Base-by-base conservation (phyloP, 2,113 vertebrate genomes). In the Onychostoma macrolepis region DNA sequence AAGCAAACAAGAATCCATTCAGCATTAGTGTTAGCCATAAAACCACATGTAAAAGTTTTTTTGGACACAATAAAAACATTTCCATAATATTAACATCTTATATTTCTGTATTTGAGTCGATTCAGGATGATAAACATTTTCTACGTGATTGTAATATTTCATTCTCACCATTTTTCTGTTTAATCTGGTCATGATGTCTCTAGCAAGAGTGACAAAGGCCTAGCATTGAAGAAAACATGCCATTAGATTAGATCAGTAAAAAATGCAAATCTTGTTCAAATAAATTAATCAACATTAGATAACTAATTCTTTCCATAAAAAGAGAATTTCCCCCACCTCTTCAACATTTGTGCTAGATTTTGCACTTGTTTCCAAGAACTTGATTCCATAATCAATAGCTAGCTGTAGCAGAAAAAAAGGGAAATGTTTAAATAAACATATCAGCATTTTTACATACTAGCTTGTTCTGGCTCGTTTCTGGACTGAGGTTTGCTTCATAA, bases 321-420 rank as follows among this genome's bases (percentile, higher is more conserved):
- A 36, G 1, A 58, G 2, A 13, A n/a, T 53, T 41, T 41, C 12
- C 7, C 96, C n/a, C 94, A 99, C 98, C 97, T 99, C 98, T 94
- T 99, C 97, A 82, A 99, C 98, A 84, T 99, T 99, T 92, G 97
- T 94, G 93, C 98, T 96, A 84, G 98, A 97, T 94, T 99, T 99
- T 88, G 98, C 98, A 90, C 98, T 99, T 12, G 98, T 99, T 93
- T 99, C 98, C 95, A 99, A 92, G 91, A 99, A 99, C 91, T 99
- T 99, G 69, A 99, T 97, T 85, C 98, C 97, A 82, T 99, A 99
- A 94, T 99, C 98, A 93, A 99, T 99, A 53, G 98, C 98, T 94
- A 99, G 92, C 98, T 99, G 48, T 41, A 56, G 10, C 90, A 90
- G 90, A 80, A 77, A 89, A 48, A 30, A 69, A 30, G 26, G 12